Conservation (phyloP, 2,888 invertebrate species). For the Meganola albula region DNA sequence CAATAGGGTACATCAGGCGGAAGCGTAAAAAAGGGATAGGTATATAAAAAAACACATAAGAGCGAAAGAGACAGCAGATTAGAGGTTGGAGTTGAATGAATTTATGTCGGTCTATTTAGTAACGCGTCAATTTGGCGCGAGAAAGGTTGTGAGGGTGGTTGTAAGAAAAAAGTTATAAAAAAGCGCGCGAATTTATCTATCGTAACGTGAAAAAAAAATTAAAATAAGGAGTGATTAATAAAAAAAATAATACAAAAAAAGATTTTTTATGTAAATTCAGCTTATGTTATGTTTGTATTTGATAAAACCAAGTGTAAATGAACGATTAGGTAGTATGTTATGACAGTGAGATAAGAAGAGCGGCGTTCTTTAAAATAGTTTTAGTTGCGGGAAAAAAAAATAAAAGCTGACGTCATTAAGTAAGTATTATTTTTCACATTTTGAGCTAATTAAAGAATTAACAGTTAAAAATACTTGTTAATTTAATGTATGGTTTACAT, state of each 20-base stretch:
- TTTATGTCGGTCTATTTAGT: constrained; percentile 76
- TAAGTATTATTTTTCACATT: no score
- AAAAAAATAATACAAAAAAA: no score
- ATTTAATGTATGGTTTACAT: no score
- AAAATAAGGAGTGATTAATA: no score
- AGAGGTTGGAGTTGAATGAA: constrained; percentile 73
- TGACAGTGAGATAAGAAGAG: constrained; percentile 47
- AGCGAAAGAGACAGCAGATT: constrained; percentile 38
- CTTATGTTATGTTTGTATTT: no score
- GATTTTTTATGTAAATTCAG: no score
- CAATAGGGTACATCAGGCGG: constrained; percentile 77
- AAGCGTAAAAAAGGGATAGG: constrained; percentile 51
- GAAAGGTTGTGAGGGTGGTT: constrained; percentile 55
- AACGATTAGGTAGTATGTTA: constrained; percentile 27
- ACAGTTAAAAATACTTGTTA: no score
- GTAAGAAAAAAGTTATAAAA: constrained; percentile 29
- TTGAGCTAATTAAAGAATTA: no score
- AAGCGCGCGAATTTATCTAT: constrained; percentile 52
- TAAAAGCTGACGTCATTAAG: constrained; percentile 13
- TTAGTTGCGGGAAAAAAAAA: constrained; percentile 34
- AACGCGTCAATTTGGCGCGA: constrained; percentile 74
- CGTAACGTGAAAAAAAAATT: constrained; percentile 29
- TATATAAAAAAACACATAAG: constrained; percentile 21
- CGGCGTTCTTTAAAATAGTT: constrained; percentile 53
- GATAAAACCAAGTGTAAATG: constrained; percentile 11